Conservation (phyloP, 1,140 invertebrate genomes). For the Papilio polytes region DNA sequence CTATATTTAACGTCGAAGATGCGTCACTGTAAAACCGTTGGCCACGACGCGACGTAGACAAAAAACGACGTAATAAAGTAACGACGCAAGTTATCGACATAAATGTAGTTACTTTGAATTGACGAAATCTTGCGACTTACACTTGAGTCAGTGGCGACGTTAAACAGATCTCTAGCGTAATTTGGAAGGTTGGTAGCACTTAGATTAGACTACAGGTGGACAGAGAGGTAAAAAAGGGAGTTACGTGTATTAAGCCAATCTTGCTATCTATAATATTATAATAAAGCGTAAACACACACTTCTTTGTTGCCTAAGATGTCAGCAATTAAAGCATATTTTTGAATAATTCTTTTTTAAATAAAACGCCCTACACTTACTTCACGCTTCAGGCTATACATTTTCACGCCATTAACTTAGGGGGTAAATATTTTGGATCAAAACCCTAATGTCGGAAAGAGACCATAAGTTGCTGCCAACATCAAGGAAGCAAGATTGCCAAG, state of each 20-base stretch:
- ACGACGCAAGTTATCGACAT: conserved; percentile 34
- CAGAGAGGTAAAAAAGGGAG: background rate
- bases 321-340: no score
- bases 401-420: no score
- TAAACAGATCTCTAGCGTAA: background rate
- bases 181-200: background rate
- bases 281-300: no score
- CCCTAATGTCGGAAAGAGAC: no score
- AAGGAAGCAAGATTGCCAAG: no score
- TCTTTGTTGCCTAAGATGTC: no score
- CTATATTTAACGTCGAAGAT: conserved; percentile 68
- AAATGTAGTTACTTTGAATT: conserved; percentile 7
- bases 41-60: conserved; percentile 42
- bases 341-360: no score
- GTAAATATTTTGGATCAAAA: no score
- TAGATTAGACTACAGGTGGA: background rate
- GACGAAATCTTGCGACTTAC: background rate
- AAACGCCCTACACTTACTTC: no score
- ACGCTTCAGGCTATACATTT: no score
- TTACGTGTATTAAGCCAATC: background rate
- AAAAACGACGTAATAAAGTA: conserved; percentile 46
- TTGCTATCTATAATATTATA: no score
- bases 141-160: background rate
- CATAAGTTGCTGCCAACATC: no score
- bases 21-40: conserved; percentile 58